Percentiles rank a stretch among this genome's conserved stretches.
Evolutionary conservation across 2,888 invertebrate genomes (phyloP).

Genomic region (Stratiomys singularior): DNA sequence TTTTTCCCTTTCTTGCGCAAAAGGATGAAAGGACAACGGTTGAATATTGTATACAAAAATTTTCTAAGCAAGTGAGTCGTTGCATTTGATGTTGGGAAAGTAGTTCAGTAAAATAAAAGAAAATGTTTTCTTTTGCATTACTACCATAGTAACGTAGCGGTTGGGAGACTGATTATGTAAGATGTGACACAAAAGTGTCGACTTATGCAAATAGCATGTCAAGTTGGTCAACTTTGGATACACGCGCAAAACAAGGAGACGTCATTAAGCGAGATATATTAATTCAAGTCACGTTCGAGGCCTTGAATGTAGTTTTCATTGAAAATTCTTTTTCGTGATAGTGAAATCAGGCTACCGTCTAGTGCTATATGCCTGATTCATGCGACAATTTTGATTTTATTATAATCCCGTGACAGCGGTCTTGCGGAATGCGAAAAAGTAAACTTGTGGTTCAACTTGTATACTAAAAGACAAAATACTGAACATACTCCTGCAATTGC

Average conservation of each 20-base stretch:
- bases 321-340: background rate
- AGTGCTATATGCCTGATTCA: background rate
- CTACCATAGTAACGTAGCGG: background rate
- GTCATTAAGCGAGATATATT: constrained; percentile 2
- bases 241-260: background rate
- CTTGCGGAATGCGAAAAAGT: too few species aligned
- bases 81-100: too few species aligned
- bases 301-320: background rate
- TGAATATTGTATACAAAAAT: too few species aligned
- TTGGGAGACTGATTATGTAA: background rate
- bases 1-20: background rate
- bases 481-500: too few species aligned
- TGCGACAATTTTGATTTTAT: too few species aligned
- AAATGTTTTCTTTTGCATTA: background rate
- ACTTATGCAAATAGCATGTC: constrained; percentile 33
- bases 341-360: too few species aligned
- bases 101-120: too few species aligned
- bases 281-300: constrained; percentile 13
- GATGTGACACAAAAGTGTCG: constrained; percentile 17
- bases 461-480: too few species aligned
- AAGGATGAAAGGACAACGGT: too few species aligned
- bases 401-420: too few species aligned
- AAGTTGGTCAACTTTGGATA: constrained; percentile 6
- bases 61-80: too few species aligned
- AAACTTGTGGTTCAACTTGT: too few species aligned